Evolutionary conservation across 2,888 invertebrate genomes (phyloP), one percentile per base, ranked within the genome.

Genomic region (Palloptera scutellata): DNA sequence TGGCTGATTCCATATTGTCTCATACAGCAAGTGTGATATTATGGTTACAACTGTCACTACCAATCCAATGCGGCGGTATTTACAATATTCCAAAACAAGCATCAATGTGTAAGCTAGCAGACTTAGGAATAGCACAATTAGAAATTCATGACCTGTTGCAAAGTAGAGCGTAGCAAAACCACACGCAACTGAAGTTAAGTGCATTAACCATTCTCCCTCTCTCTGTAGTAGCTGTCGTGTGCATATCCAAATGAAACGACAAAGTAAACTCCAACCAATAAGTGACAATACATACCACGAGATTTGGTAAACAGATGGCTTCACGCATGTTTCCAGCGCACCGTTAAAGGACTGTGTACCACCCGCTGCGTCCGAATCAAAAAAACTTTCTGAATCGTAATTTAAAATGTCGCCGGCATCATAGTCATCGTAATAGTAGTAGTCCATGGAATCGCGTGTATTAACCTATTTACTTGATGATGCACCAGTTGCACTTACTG

Each of bases 1-100:
- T 52, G 90, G 87, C 72, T 91, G 86, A 70, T 87, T 81, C 75
- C 90, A 86, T 9, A 73, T 54, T 42, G 79, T 15, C 71, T 83
- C 83, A 42, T 78, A 81, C 12, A 76, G 1, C n/a, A 81, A 71
- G 53, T 78, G 80, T 20, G 73, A 72, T 48, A 75, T 73, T 40
- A 81, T 73, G 66, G 76, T 72, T 19, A 74, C 64, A 17, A 73
- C 45, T 1, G 78, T 71, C 51, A 80, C 68, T 9, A 61, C 19
- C 5, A 64, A 13, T 1, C 80, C 80, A 1, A 71, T 69, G n/a
- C 15, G 2, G n/a, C 61, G 53, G 12, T 42, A 64, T n/a, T 30
- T 11, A 17, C 43, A 52, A 41, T 64, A 64, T 41, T 70, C 60
- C 41, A 67, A 11, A 5, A 69, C 42, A 54, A 54, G 65, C n/a